Conservation (phyloP, 2,888 invertebrate genomes). For the Dynastes hyllus region DNA sequence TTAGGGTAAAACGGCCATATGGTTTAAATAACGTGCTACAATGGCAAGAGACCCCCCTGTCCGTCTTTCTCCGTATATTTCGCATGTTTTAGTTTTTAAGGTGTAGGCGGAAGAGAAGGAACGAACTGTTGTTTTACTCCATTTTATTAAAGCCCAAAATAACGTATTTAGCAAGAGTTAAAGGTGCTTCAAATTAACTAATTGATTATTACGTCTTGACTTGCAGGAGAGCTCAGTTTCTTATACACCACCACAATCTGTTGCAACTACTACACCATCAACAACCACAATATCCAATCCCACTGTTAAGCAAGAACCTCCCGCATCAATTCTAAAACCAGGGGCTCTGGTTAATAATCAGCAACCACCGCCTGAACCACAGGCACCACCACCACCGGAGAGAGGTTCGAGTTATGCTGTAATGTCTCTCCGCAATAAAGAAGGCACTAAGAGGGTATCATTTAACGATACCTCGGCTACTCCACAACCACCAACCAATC, state of each 20-base stretch:
- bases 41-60: no score
- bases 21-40: no score
- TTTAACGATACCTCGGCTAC: constrained; percentile 67
- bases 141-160: no score
- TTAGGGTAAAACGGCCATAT: no score
- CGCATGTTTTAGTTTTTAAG: neutral
- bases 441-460: constrained; percentile 69
- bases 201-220: neutral
- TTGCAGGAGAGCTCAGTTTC: constrained; percentile 67
- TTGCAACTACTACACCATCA: constrained; percentile 67
- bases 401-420: constrained; percentile 91
- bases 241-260: constrained; percentile 60
- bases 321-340: constrained; percentile 69
- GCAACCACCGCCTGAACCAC: constrained; percentile 62
- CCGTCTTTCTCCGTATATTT: no score
- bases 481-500: constrained; percentile 64
- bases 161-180: neutral
- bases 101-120: no score
- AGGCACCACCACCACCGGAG: constrained; percentile 86
- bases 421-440: constrained; percentile 78
- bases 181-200: neutral
- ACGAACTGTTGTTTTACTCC: no score
- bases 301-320: constrained; percentile 65
- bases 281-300: constrained; percentile 66
- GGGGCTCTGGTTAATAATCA: constrained; percentile 67